Evolutionary conservation across 2,888 invertebrate species (phyloP), one percentile per base, ranked within the genome.

Genomic region (Calephelis perditalis): DNA sequence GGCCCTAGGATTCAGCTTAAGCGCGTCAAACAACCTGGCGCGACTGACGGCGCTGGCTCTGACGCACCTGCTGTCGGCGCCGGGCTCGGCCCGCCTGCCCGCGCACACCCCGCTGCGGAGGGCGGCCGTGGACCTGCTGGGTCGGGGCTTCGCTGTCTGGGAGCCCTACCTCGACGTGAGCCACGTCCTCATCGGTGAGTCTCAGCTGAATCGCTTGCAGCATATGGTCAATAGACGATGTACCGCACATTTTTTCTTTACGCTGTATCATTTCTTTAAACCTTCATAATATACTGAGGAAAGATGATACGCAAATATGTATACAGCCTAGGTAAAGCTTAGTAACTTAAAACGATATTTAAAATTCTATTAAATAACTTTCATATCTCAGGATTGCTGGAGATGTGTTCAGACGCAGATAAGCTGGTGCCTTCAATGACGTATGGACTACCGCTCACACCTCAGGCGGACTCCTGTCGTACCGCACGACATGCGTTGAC

Each of bases 121-220:
- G 65, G 99, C 99, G 10, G 99, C 99, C 0, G 98, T 99, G 55
- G 99, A 99, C 92, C 92, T 99, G 66, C 94, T 99, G 67, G 99
- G 99, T 0, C 93, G 99, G 55, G 99, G 99, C 5, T 99, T 99
- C 85, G 97, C 98, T 0, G 98, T 99, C 0, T 99, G 99, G 99
- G 99, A 99, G 78, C 99, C 99, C 0, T 99, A 99, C 45, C 63
- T 89, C 37, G 88, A 91, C 64, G 88, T 87, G 64, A 87, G 86
- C 65, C 86, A 86, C 54, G 88, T 89, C 1, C 63, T 90, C 15
- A 64, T 89, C 0, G 89, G 88, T 87, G 26, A 62, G 66, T 49
- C 10, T 52, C 12, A 15, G n/a, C 0, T 15, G 26, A 26, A 26
- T 26, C 26, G 26, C 26, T 4, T 26, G 26, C 4, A 3, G 26